Evolutionary conservation across 2,113 vertebrate species (phyloP).

Genomic region (Hylia prasina): DNA sequence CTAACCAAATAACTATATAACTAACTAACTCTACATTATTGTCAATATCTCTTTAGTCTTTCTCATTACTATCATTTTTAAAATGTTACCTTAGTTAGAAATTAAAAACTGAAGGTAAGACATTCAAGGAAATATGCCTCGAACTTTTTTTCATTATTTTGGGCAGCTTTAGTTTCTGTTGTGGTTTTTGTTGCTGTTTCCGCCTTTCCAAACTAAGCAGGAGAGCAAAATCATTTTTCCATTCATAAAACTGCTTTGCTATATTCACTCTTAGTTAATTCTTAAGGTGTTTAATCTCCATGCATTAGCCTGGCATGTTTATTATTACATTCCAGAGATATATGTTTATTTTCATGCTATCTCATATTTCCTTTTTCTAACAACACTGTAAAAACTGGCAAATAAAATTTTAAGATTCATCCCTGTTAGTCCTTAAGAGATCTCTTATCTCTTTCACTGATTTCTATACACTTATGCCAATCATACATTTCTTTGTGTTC

Average conservation of each 20-base stretch:
- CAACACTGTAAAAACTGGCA: not conserved
- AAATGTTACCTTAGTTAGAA: not conserved
- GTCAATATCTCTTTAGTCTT: not conserved
- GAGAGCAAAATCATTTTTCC: not conserved
- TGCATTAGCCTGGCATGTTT: not conserved
- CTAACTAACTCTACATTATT: not conserved
- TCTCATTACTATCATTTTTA: not conserved
- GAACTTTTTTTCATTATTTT: not conserved
- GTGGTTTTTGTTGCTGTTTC: not conserved
- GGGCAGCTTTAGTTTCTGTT: not conserved
- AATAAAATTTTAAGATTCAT: not conserved
- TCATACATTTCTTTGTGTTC: not conserved
- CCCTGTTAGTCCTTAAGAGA: not conserved
- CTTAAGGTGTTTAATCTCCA: not conserved
- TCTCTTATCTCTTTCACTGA: not conserved
- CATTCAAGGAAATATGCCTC: not conserved
- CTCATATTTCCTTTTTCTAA: not conserved
- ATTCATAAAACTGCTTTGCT: not conserved
- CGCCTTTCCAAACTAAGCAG: not conserved
- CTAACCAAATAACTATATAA: not conserved
- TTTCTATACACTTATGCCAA: not conserved
- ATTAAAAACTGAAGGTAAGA: not conserved
- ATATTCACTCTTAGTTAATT: not conserved
- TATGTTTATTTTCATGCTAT: not conserved
- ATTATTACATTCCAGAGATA: not conserved